phyloP scores from a whole-genome alignment of 2,113 vertebrate species.

The Todiramphus chloris region DNA sequence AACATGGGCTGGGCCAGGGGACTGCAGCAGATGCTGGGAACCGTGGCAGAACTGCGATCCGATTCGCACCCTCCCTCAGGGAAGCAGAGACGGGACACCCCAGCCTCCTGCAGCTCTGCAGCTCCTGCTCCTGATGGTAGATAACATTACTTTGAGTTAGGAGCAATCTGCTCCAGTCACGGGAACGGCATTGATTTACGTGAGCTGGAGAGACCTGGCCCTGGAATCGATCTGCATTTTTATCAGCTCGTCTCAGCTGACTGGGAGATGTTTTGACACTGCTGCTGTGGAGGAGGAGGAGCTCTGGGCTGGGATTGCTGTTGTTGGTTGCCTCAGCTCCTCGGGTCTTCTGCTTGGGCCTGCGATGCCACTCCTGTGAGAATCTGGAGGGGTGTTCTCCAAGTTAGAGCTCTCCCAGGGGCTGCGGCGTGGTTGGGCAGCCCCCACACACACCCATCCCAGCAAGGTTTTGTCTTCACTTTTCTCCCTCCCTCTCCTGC shows the following conservation, averaged over 20 bases:
- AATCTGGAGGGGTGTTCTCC: neutral
- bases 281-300: neutral
- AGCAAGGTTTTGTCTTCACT: neutral
- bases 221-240: constrained; percentile 34
- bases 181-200: neutral
- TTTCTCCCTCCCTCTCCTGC: neutral
- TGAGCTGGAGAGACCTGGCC: neutral
- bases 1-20: fast-evolving
- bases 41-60: neutral
- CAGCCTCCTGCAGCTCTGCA: neutral
- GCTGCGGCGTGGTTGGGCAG: neutral
- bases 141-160: neutral
- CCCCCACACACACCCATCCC: neutral
- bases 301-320: neutral
- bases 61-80: neutral
- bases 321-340: neutral
- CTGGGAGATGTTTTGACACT: neutral
- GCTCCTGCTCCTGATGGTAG: neutral
- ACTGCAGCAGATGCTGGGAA: neutral
- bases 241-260: constrained; percentile 16
- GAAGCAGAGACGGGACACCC: neutral
- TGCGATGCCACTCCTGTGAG: neutral
- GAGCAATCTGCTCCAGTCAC: neutral
- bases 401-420: neutral
- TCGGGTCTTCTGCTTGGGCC: neutral